Percentiles rank a stretch among this genome's conserved stretches.
phyloP scores from a whole-genome alignment of 2,113 vertebrate species.

The Sceloporus tristichus region DNA sequence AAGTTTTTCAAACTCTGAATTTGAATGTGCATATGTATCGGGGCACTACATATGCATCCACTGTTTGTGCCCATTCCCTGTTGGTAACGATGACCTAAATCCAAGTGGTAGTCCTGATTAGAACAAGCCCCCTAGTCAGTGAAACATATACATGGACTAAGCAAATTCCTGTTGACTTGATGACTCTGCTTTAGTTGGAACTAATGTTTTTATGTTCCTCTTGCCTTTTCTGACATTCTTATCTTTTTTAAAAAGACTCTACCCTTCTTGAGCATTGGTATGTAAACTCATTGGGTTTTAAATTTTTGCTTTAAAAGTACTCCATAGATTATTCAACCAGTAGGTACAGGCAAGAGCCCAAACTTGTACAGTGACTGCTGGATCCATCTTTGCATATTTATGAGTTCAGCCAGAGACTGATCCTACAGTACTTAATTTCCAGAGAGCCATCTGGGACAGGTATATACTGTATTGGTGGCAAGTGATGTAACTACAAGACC shows the following conservation, averaged over 20 bases:
- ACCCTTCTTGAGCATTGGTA: background rate
- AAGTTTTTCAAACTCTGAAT: too few species aligned
- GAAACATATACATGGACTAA: too few species aligned
- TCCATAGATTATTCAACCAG: background rate
- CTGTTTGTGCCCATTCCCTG: too few species aligned
- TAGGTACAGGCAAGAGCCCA: background rate
- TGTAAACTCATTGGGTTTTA: background rate
- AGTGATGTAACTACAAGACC: background rate
- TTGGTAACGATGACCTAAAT: too few species aligned
- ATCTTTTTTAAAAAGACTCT: background rate
- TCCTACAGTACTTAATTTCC: background rate
- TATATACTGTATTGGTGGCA: background rate
- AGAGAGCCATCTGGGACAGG: background rate
- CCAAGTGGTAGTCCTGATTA: too few species aligned
- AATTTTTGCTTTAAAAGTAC: background rate
- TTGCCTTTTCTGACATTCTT: background rate
- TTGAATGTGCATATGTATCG: too few species aligned
- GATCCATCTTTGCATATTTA: background rate
- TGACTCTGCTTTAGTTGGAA: too few species aligned
- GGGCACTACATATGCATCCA: too few species aligned
- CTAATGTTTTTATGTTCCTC: background rate
- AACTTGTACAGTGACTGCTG: background rate
- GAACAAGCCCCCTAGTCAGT: too few species aligned
- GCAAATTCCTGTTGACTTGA: too few species aligned
- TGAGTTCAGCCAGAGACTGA: background rate